A percentile compares a stretch with the other conserved stretches of the same genome.
Conservation (phyloP, 2,888 invertebrate genomes). For the Ashinkailepas kermadecensis region DNA sequence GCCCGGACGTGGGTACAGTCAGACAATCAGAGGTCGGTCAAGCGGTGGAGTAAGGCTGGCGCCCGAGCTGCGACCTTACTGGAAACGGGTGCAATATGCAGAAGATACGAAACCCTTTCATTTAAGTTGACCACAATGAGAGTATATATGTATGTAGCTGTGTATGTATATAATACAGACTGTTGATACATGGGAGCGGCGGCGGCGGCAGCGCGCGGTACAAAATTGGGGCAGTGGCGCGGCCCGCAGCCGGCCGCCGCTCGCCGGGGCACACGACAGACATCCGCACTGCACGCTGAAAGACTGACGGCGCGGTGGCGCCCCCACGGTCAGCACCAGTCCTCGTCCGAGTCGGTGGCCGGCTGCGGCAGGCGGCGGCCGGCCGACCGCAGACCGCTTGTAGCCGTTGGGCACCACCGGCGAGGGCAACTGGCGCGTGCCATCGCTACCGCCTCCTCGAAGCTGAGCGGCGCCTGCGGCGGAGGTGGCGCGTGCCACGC, state of each 20-base stretch:
- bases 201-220: background rate
- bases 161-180: constrained; percentile 25
- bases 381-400: constrained; percentile 55
- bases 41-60: constrained; percentile 6
- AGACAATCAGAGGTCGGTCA: background rate
- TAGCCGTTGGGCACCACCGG: constrained; percentile 83
- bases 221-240: constrained; percentile 2
- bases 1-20: background rate
- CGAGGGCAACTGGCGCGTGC: constrained; percentile 38
- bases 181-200: constrained; percentile 5
- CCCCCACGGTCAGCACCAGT: constrained; percentile 59
- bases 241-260: background rate
- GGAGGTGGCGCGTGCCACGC: constrained; percentile 38
- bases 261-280: background rate
- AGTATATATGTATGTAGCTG: constrained; percentile 10
- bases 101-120: constrained; percentile 20
- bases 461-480: constrained; percentile 53
- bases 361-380: too few relatives aligned
- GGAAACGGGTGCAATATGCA: background rate
- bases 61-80: background rate
- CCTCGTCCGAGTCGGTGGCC: constrained; percentile 64
- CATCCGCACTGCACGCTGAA: constrained; percentile 7
- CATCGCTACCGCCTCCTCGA: constrained; percentile 70
- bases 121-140: constrained; percentile 20
- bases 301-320: constrained; percentile 26